A percentile compares a stretch with the other conserved stretches of the same genome.
These are phyloP conservation scores for Nothobranchius furzeri DNA, from an alignment of 2,113 vertebrate species.

Conservation along the genomic window DNA sequence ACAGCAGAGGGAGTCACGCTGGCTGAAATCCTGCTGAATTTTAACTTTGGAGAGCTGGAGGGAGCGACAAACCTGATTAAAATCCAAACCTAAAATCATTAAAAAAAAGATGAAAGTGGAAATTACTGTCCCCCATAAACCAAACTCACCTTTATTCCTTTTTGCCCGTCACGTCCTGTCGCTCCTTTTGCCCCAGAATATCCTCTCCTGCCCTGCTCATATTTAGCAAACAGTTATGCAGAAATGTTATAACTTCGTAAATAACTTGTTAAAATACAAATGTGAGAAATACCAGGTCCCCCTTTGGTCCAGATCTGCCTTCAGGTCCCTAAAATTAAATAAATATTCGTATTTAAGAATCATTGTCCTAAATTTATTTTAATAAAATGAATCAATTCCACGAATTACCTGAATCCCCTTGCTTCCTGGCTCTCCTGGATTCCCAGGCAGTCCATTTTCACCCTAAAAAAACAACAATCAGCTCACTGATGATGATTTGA, in stretches of 20 bases:
- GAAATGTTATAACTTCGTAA: not conserved
- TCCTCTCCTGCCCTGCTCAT: slow-evolving; percentile 63
- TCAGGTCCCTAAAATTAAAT: slow-evolving; percentile 49
- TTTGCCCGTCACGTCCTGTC: slow-evolving; percentile 36
- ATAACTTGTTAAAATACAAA: not conserved
- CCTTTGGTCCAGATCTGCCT: slow-evolving; percentile 50
- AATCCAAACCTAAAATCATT: not conserved
- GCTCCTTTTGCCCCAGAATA: slow-evolving; percentile 42
- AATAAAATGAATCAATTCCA: not conserved
- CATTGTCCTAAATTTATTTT: not conserved
- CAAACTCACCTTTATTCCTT: slow-evolving; percentile 49
- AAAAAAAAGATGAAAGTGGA: not conserved
- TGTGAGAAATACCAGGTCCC: slow-evolving; percentile 51
- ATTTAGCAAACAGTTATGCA: slow-evolving; percentile 6
- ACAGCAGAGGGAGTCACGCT: too few species aligned
- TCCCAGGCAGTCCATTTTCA: slow-evolving; percentile 63
- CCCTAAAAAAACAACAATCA: slow-evolving; percentile 48
- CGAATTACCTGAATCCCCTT: slow-evolving; percentile 44
- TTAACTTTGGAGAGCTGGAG: not conserved
- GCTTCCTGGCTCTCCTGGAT: slow-evolving; percentile 54
- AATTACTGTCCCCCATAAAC: too few species aligned
- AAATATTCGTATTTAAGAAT: slow-evolving; percentile 5
- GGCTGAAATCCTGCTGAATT: not conserved
- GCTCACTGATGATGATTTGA: not conserved
- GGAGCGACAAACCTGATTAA: too few species aligned